A percentile compares a stretch with the other conserved stretches of the same genome.
Evolutionary conservation across 2,797 vertebrate species (phyloP).

Genomic region (Lutjanus campechanus): DNA sequence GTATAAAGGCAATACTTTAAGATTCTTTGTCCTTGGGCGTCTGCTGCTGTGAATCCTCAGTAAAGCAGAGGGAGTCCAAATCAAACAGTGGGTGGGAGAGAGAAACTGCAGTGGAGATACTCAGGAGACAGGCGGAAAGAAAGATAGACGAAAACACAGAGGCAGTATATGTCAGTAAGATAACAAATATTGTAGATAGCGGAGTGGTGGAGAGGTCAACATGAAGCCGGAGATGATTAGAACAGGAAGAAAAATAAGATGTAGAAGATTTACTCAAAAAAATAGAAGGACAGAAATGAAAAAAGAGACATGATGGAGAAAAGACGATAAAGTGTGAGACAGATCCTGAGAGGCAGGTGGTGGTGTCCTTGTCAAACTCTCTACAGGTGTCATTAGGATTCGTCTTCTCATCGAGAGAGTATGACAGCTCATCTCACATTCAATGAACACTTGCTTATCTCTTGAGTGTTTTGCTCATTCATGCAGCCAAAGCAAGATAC

Average conservation of each 20-base stretch:
- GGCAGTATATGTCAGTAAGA: neutral
- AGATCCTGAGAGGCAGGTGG: neutral
- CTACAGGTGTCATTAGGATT: neutral
- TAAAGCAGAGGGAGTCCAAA: constrained; percentile 43
- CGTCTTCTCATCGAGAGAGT: neutral
- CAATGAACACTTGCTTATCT: neutral
- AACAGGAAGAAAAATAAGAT: neutral
- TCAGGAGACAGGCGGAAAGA: constrained; percentile 25
- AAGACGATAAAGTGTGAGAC: constrained; percentile 9
- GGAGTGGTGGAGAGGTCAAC: constrained; percentile 10
- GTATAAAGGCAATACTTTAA: constrained; percentile 24
- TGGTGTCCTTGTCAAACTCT: constrained; percentile 7
- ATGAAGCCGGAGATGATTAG: neutral
- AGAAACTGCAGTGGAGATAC: constrained; percentile 20
- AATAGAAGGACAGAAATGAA: neutral
- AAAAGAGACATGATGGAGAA: constrained; percentile 5
- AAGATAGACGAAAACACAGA: constrained; percentile 2
- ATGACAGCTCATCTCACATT: constrained; percentile 10
- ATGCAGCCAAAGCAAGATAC: neutral
- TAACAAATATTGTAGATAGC: constrained; percentile 20
- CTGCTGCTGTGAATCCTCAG: constrained; percentile 24
- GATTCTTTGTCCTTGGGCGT: constrained; percentile 49
- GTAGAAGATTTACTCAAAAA: neutral
- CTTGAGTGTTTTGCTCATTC: constrained; percentile 1
- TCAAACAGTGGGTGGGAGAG: constrained; percentile 47